Evolutionary conservation across 2,797 vertebrate species (phyloP).

Genomic region (Coregonus suidteri): DNA sequence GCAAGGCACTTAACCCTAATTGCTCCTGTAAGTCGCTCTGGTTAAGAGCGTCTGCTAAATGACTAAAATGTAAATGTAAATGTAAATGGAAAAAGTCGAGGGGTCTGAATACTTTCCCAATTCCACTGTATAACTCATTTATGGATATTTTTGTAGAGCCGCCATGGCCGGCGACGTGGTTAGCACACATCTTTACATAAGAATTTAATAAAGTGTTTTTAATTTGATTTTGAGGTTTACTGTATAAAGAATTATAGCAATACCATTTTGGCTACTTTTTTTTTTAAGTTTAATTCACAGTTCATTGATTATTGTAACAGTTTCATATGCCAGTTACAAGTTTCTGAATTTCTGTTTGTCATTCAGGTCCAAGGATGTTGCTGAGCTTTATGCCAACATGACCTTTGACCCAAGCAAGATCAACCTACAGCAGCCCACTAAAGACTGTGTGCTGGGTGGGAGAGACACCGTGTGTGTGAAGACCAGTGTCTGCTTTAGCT

Average conservation of each 20-base stretch:
- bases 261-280: background rate
- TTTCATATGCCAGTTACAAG: background rate
- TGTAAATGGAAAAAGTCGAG: too few relatives aligned
- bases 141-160: background rate
- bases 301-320: background rate
- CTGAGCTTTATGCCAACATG: constrained; percentile 85
- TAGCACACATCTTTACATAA: too few relatives aligned
- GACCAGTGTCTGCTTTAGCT: constrained; percentile 81
- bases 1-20: too few relatives aligned
- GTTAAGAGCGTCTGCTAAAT: too few relatives aligned
- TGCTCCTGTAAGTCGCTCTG: too few relatives aligned
- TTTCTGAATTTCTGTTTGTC: constrained; percentile 6
- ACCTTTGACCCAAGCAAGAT: constrained; percentile 85
- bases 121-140: too few relatives aligned
- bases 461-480: constrained; percentile 83
- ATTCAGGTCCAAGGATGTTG: constrained; percentile 92
- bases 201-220: too few relatives aligned
- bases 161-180: background rate
- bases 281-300: background rate
- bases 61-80: too few relatives aligned
- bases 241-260: background rate
- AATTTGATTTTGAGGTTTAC: background rate
- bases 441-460: constrained; percentile 71
- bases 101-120: too few relatives aligned
- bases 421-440: constrained; percentile 87